These are phyloP conservation scores for Agonopterix arenella DNA, from an alignment of 2,888 invertebrate genomes.

Conservation along the genomic window DNA sequence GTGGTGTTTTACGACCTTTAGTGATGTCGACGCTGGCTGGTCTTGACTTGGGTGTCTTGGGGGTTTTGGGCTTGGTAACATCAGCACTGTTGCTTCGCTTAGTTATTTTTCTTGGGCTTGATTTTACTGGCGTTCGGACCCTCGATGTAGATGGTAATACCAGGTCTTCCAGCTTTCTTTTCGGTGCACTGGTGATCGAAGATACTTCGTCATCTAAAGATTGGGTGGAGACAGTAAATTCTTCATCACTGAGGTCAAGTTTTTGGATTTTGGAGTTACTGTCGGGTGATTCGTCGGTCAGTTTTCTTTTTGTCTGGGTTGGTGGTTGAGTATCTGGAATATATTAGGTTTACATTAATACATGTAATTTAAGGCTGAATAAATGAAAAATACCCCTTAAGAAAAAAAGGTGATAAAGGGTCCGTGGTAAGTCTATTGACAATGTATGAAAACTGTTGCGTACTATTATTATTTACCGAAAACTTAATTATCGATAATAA, in stretches of 20 bases:
- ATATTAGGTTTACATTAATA: not conserved
- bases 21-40: constrained; percentile 57
- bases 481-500: too few species aligned
- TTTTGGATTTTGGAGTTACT: constrained; percentile 53
- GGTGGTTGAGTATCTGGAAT: constrained; percentile 6
- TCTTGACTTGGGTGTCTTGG: constrained; percentile 53
- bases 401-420: too few species aligned
- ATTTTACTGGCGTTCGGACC: constrained; percentile 42
- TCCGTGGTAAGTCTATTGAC: too few species aligned
- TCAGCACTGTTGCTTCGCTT: constrained; percentile 64
- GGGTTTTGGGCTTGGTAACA: constrained; percentile 41
- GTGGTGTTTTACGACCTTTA: constrained; percentile 39
- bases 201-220: constrained; percentile 58
- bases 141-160: constrained; percentile 47
- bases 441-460: too few species aligned
- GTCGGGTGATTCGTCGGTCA: constrained; percentile 39
- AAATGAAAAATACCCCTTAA: too few species aligned
- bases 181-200: constrained; percentile 39
- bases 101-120: constrained; percentile 48
- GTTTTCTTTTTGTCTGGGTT: constrained; percentile 46
- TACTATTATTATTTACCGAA: too few species aligned
- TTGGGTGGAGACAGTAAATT: constrained; percentile 39
- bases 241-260: constrained; percentile 38
- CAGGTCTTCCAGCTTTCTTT: constrained; percentile 34
- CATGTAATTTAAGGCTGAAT: too few species aligned